Base-by-base conservation (phyloP, 2,797 vertebrate genomes). In the Syngnathus acus region DNA sequence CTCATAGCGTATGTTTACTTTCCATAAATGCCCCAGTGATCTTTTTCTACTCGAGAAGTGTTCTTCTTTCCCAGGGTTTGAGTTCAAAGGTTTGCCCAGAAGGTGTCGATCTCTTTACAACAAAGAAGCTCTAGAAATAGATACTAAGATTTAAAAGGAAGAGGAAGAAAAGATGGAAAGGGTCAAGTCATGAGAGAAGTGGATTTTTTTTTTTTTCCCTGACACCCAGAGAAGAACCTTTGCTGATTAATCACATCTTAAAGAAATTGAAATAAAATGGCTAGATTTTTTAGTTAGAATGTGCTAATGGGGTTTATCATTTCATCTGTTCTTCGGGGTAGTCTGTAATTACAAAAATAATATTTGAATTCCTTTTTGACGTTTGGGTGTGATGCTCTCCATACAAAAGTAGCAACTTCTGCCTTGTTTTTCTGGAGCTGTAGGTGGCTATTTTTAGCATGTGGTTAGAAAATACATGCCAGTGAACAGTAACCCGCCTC, bases 371-470 rank as follows among this genome's bases (percentile, higher is more conserved):
- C 42, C 6, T 43, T 14, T 62, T 26, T 43, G 42, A 40, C 9
- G 3, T 43, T 9, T 23, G 11, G 60, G 42, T 32, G 11, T 45
- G 60, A 62, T 23, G 60, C 21, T 45, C 6, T 43, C 42, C 13
- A 0, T 47, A 38, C 63, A 50, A 50, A 50, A n/a, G 47, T 51
- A 14, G 32, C 26, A 50, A 26, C 45, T 64, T 64, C 62, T 38
- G 45, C 45, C 47, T 64, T 64, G 48, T 64, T 64, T 53, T 64
- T 53, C 48, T 45, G 21, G 72, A 76, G 63, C 69, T 67, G 75
- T 71, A 66, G 63, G 66, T 63, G 71, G 69, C 71, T 83, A 86
- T 87, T 84, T 87, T 78, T 84, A 83, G 80, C 67, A 32, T 3
- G 3, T 42, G 66, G 71, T 64, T 68, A 77, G 53, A 77, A 75